Base-by-base conservation (phyloP, 2,797 vertebrate genomes). In the Siniperca obscura region DNA sequence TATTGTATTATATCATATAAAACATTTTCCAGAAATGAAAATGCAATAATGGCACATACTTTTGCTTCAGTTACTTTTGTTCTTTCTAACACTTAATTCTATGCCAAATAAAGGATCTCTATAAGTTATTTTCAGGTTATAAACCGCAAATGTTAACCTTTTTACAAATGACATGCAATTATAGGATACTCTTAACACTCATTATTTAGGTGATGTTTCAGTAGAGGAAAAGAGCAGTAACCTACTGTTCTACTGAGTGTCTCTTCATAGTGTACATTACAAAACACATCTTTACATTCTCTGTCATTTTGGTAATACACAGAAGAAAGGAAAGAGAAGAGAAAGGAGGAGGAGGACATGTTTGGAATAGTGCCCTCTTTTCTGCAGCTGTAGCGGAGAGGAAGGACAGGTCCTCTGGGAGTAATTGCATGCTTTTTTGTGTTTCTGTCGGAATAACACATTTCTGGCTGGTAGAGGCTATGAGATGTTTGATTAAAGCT, bases 401-500 rank as follows among this genome's bases (percentile, higher is more conserved):
- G 87, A 92, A 87, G 91, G 89, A 88, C 80, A 56, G 84, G 82
- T 90, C 90, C 86, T 85, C 84, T 61, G 72, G 81, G 90, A 91
- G 81, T 94, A 93, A 94, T 94, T 94, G 90, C 85, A 92, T 84
- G 91, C 80, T 90, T 90, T 92, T 94, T 92, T 92, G 90, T 91
- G 72, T 90, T 89, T 92, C 89, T 90, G 86, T 91, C 78, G 1
- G 79, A 94, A 94, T 88, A 91, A 91, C 87, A 89, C 89, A 88
- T 87, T 92, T 93, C 81, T 93, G 87, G 83, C 84, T 90, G 76
- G 88, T 75, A 42, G 80, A 90, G 55, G 77, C 89, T 81, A 86
- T 70, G 78, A 90, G 88, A 92, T 86, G 84, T 92, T 92, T 94
- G 91, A 94, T 92, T 93, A 93, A 90, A 92, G 91, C 87, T 88